Base-by-base conservation (phyloP, 2,113 vertebrate genomes). In the Etheostoma spectabile region DNA sequence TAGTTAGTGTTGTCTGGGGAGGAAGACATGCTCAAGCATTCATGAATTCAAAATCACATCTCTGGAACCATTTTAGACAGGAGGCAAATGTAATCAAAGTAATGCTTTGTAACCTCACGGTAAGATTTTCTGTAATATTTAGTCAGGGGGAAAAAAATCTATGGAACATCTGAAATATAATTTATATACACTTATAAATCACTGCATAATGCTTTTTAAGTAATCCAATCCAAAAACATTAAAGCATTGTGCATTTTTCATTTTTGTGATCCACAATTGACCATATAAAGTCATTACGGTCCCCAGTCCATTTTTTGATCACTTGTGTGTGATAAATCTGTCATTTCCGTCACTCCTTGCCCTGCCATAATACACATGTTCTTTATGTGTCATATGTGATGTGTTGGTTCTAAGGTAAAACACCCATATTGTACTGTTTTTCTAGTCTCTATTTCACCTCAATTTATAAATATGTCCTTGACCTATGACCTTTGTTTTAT, bases 1-100 rank as follows among this genome's bases (percentile, higher is more conserved):
- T 53, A 30, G 63, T 80, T 77, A 70, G 52, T 53, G 63, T 33
- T 22, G 19, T 78, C 22, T 57, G 56, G 11, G 22, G 24, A 72
- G 52, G 56, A 46, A 82, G 38, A 73, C 63, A 33, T 46, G 14
- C 62, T 7, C 52, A 35, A 35, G 0, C 3, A 8, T 70, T 19
- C 19, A 73, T 38, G 48, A 1, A 53, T n/a, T 24, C 18, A 55
- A 74, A 35, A 64, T n/a, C 33, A 67, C n/a, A 59, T 10, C 38
- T 64, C 8, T 57, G 18, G 16, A 51, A 55, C 13, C 18, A 1
- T 65, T 64, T 60, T n/a, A 53, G 24, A 60, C 15, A 6, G n/a
- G 55, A 18, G 12, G 3, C 10, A 38, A 42, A 42, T 42, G 38
- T 42, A 11, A 11, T 42, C 10, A 42, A 42, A 38, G 46, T 46